A percentile compares a stretch with the other conserved stretches of the same genome.
These are phyloP conservation scores for Thamnophis elegans DNA, from an alignment of 2,797 vertebrate genomes.

Conservation along the genomic window DNA sequence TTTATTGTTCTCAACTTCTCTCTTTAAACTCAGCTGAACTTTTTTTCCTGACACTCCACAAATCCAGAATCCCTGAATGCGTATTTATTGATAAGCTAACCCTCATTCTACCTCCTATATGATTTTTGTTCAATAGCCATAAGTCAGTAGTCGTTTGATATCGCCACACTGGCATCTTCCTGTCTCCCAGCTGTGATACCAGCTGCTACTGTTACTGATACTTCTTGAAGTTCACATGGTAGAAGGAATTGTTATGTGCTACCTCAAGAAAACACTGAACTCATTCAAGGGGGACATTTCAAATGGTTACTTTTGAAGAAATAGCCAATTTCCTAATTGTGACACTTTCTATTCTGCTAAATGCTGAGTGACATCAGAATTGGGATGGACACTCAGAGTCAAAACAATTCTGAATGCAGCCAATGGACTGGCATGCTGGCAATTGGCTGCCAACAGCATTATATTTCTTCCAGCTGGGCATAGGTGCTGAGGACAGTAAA, in stretches of 20 bases:
- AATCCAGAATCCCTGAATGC: neutral
- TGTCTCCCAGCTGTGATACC: neutral
- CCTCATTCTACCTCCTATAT: neutral
- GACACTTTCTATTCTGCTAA: neutral
- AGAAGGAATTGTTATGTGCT: neutral
- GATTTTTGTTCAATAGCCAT: neutral
- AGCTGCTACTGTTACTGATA: neutral
- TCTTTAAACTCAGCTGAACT: neutral
- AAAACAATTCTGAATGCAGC: neutral
- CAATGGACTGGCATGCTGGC: neutral
- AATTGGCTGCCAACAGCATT: neutral
- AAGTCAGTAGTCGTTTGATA: neutral
- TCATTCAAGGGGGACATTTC: neutral
- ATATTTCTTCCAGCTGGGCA: neutral
- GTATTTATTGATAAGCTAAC: neutral
- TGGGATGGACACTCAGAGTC: neutral
- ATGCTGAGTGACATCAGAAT: neutral
- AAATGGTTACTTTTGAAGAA: neutral
- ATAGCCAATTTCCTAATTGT: neutral
- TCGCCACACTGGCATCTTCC: neutral
- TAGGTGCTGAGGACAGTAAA: neutral
- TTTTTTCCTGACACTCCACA: neutral
- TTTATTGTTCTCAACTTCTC: neutral
- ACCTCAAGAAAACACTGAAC: neutral
- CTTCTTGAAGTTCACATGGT: too few relatives aligned